Percentiles rank a stretch among this genome's conserved stretches.
Conservation (phyloP, 2,888 invertebrate genomes). For the Yponomeuta cagnagella region DNA sequence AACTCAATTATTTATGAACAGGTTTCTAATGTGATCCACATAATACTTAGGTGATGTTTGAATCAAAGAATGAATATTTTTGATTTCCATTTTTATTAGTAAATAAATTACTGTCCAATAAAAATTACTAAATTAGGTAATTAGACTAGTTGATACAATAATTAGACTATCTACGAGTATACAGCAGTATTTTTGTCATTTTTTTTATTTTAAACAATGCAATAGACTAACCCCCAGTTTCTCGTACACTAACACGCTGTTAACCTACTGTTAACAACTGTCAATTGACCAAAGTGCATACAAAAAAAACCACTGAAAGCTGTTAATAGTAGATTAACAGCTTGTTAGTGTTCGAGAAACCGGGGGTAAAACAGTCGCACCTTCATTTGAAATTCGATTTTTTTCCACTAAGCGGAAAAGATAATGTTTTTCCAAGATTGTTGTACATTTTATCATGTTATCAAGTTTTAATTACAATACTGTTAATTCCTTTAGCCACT, state of each 20-base stretch:
- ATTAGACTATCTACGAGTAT: slow-evolving; percentile 50
- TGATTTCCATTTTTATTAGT: slow-evolving; percentile 39
- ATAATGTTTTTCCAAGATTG: background rate
- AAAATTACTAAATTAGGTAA: slow-evolving; percentile 61
- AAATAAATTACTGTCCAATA: slow-evolving; percentile 52
- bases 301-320: too few species aligned
- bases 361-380: slow-evolving; percentile 4
- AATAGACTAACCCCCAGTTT: background rate
- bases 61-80: slow-evolving; percentile 18
- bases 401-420: slow-evolving; percentile 22
- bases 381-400: slow-evolving; percentile 43
- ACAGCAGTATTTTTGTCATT: slow-evolving; percentile 26
- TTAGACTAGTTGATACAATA: slow-evolving; percentile 44
- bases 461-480: background rate
- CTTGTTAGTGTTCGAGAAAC: too few species aligned
- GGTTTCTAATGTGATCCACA: too few species aligned
- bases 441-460: slow-evolving; percentile 18
- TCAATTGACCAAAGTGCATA: too few species aligned
- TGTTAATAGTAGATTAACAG: too few species aligned
- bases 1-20: too few species aligned
- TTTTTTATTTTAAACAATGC: slow-evolving; percentile 6
- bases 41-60: background rate
- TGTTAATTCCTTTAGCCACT: slow-evolving; percentile 8
- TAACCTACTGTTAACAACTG: too few species aligned
- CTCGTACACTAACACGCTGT: too few species aligned